A percentile compares a stretch with the other conserved stretches of the same genome.
phyloP scores from a whole-genome alignment of 2,797 vertebrate genomes.

The Botia kubotai region DNA sequence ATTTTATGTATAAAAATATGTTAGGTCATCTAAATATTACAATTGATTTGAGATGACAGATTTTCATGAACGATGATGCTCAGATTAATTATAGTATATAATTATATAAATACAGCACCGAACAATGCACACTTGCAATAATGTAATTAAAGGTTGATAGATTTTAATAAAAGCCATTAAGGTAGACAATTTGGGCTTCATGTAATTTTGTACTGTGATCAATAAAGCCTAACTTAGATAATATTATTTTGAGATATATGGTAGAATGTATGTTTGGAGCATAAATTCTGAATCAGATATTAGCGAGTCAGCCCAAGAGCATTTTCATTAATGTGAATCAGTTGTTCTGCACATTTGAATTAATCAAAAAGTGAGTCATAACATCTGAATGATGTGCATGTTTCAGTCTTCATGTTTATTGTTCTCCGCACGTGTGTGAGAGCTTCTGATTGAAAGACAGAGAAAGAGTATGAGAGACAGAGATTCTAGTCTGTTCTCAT shows the following conservation, averaged over 20 bases:
- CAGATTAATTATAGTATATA: too few relatives aligned
- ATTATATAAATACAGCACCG: too few relatives aligned
- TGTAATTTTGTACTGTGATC: background rate
- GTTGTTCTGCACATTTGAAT: slow-evolving; percentile 36
- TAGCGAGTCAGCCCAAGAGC: slow-evolving; percentile 13
- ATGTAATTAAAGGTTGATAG: too few relatives aligned
- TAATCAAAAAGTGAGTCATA: slow-evolving; percentile 55
- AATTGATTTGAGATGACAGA: too few relatives aligned
- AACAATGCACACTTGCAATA: too few relatives aligned
- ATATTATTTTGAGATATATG: slow-evolving; percentile 17
- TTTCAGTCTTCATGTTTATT: slow-evolving; percentile 27
- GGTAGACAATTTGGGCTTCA: background rate
- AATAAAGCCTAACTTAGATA: background rate
- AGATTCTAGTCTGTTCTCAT: slow-evolving; percentile 38
- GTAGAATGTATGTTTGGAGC: background rate
- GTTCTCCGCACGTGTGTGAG: slow-evolving; percentile 21
- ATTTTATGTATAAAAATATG: too few relatives aligned
- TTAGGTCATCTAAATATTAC: too few relatives aligned
- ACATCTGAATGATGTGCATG: slow-evolving; percentile 48
- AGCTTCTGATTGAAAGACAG: slow-evolving; percentile 17
- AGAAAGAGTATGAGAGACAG: slow-evolving; percentile 17
- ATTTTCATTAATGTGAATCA: slow-evolving; percentile 50
- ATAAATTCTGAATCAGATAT: slow-evolving; percentile 38
- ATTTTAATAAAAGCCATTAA: background rate
- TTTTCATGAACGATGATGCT: too few relatives aligned